These are phyloP conservation scores for Drosophila silvestris DNA, from an alignment of 2,888 invertebrate genomes.

Conservation along the genomic window DNA sequence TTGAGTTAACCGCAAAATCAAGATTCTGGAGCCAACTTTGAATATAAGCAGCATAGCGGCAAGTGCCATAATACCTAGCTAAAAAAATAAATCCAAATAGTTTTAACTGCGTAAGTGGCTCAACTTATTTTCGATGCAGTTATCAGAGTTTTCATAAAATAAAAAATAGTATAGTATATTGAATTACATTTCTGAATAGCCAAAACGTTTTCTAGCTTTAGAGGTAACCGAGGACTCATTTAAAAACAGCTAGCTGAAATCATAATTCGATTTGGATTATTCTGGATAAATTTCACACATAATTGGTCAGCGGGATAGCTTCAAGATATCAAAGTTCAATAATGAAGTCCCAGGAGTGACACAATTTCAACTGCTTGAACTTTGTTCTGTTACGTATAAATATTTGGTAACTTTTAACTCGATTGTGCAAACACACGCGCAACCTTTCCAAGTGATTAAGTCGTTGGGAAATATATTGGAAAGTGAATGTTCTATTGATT, in stretches of 20 bases:
- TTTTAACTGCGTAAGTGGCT: background rate
- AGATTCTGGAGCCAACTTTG: conserved; percentile 25
- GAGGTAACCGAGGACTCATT: background rate
- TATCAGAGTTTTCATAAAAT: background rate
- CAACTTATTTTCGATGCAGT: background rate
- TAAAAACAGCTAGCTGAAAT: conserved; percentile 4
- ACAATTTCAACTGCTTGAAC: conserved; percentile 45
- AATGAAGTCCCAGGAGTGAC: conserved; percentile 16
- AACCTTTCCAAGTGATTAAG: conserved; percentile 66
- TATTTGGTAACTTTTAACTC: conserved; percentile 31
- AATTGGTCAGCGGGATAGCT: conserved; percentile 6
- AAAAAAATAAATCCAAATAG: background rate
- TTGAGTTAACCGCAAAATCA: conserved; percentile 57
- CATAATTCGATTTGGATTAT: conserved; percentile 25
- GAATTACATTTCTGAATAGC: background rate
- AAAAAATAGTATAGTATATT: background rate
- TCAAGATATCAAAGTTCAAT: conserved; percentile 2
- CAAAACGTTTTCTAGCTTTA: background rate
- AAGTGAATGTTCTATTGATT: conserved; percentile 63
- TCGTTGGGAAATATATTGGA: conserved; percentile 52
- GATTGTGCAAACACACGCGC: conserved; percentile 16
- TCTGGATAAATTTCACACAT: background rate
- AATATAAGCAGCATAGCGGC: conserved; percentile 21
- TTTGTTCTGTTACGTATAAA: conserved; percentile 49
- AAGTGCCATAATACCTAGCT: too few relatives aligned